Percentiles rank a stretch among this genome's conserved stretches.
Evolutionary conservation across 1,140 invertebrate species (phyloP).

Genomic region (Coptotermes formosanus): DNA sequence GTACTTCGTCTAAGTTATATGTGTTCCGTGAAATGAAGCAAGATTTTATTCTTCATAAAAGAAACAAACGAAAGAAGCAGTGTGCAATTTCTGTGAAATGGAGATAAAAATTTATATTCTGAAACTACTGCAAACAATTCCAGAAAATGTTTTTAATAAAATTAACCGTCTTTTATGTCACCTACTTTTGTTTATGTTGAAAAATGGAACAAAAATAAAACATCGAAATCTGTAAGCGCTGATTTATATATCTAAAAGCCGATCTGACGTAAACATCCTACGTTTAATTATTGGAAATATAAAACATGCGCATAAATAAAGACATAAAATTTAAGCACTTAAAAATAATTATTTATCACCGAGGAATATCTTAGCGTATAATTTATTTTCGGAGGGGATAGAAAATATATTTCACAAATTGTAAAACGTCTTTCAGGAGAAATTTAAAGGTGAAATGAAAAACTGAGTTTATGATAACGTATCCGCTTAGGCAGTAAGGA

Average conservation of each 20-base stretch:
- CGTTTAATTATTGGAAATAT: neutral
- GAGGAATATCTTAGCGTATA: neutral
- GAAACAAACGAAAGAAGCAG: too few species aligned
- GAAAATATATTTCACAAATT: too few species aligned
- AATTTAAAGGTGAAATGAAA: too few species aligned
- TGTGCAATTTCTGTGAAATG: neutral
- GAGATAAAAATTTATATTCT: neutral
- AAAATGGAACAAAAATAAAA: neutral
- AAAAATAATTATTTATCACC: neutral
- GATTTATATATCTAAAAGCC: neutral
- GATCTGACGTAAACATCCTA: neutral
- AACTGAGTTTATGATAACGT: too few species aligned
- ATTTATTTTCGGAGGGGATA: too few species aligned
- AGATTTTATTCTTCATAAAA: too few species aligned
- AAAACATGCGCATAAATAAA: neutral
- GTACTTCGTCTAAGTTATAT: too few species aligned
- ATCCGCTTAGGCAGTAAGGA: too few species aligned
- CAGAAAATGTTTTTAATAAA: neutral
- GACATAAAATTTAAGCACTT: neutral
- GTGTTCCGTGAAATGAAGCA: too few species aligned
- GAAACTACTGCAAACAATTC: neutral
- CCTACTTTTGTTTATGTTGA: neutral
- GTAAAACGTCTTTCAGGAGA: too few species aligned
- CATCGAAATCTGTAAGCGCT: neutral
- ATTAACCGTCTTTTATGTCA: neutral